These are phyloP conservation scores for Hydroisotoma schaefferi DNA, from an alignment of 2,888 invertebrate genomes.

Conservation along the genomic window DNA sequence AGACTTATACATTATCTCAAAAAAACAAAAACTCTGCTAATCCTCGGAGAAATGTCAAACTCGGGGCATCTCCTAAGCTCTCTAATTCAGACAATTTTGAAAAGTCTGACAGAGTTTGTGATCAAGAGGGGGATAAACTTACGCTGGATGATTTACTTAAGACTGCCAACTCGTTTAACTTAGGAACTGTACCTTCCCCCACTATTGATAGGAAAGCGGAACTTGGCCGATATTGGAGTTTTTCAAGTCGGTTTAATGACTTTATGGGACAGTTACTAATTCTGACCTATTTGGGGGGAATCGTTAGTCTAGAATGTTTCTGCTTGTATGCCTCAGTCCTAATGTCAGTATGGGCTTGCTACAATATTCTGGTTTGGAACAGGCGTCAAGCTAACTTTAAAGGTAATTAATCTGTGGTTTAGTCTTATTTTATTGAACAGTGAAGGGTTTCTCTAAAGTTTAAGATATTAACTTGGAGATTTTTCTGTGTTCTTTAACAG, in stretches of 20 bases:
- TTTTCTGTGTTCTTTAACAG: slow-evolving; percentile 23
- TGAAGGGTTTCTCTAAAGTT: neutral
- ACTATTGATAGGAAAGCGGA: slow-evolving; percentile 25
- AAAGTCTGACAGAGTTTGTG: too few relatives aligned
- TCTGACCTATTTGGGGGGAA: slow-evolving; percentile 17
- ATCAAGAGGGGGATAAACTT: slow-evolving; percentile 29
- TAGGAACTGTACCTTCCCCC: slow-evolving; percentile 30
- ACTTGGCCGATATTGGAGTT: slow-evolving; percentile 23
- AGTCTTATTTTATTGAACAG: neutral
- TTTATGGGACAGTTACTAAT: slow-evolving; percentile 36
- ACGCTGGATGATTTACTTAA: slow-evolving; percentile 36
- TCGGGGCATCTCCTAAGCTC: neutral
- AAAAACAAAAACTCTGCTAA: neutral
- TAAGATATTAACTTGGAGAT: neutral
- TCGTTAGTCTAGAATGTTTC: neutral
- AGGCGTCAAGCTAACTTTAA: slow-evolving; percentile 26
- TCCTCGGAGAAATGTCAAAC: neutral
- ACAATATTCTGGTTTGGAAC: slow-evolving; percentile 37
- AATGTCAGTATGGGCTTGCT: slow-evolving; percentile 28
- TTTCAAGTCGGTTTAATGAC: slow-evolving; percentile 20
- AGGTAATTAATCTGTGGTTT: slow-evolving; percentile 20
- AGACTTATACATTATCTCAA: slow-evolving; percentile 21
- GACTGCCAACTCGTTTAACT: slow-evolving; percentile 35
- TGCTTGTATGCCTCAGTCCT: slow-evolving; percentile 13
- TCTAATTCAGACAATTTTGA: neutral